phyloP scores from a whole-genome alignment of 2,888 invertebrate genomes.

The Neuroscelio doddi region DNA sequence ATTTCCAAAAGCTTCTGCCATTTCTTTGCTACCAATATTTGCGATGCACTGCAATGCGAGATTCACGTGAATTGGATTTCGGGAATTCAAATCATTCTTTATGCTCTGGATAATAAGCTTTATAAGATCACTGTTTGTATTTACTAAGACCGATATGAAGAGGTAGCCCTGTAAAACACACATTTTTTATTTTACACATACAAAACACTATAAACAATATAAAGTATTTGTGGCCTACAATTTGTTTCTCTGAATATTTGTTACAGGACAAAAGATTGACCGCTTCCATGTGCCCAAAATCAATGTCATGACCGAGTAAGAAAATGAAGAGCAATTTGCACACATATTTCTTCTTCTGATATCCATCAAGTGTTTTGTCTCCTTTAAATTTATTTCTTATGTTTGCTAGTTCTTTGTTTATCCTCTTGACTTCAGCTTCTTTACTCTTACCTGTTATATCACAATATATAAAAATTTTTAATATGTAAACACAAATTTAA shows the following conservation, averaged over 20 bases:
- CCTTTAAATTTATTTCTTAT: slow-evolving; percentile 99
- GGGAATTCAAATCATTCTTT: slow-evolving; percentile 96
- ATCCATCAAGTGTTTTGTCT: slow-evolving; percentile 99
- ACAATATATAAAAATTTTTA: slow-evolving; percentile 19
- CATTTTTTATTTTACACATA: no score
- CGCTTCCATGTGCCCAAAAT: slow-evolving; percentile 99
- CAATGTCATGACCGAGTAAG: slow-evolving; percentile 99
- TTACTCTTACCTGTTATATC: slow-evolving; percentile 95
- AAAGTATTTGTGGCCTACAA: slow-evolving; percentile 82
- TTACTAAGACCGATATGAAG: slow-evolving; percentile 99
- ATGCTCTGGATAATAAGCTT: slow-evolving; percentile 99
- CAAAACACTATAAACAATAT: no score
- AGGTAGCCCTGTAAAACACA: slow-evolving; percentile 88
- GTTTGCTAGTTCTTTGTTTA: slow-evolving; percentile 99
- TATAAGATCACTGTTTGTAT: slow-evolving; percentile 98
- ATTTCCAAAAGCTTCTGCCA: slow-evolving; percentile 99
- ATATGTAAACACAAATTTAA: slow-evolving; percentile 8
- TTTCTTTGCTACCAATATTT: slow-evolving; percentile 99
- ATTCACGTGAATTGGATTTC: slow-evolving; percentile 98
- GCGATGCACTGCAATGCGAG: slow-evolving; percentile 99
- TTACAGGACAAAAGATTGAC: slow-evolving; percentile 99
- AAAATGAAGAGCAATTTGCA: slow-evolving; percentile 99
- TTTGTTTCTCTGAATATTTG: slow-evolving; percentile 99
- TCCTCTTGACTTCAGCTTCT: slow-evolving; percentile 99
- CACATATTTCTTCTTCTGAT: slow-evolving; percentile 99